Conservation (phyloP, 1,140 invertebrate genomes). For the Zaprionus inermis region DNA sequence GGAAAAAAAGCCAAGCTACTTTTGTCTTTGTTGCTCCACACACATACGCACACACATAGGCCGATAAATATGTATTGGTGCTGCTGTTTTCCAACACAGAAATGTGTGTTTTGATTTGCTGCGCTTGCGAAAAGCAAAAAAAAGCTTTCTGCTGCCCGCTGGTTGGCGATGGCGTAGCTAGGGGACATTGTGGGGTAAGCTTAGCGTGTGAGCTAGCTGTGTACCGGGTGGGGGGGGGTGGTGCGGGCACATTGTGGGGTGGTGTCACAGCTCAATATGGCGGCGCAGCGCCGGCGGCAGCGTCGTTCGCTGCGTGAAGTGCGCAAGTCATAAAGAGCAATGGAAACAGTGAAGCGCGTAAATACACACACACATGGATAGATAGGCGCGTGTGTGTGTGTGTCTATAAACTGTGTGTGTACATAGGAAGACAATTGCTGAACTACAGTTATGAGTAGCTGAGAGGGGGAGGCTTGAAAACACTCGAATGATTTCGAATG, state of each 20-base stretch:
- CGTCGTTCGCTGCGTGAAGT: slow-evolving; percentile 64
- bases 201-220: neutral
- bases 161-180: slow-evolving; percentile 52
- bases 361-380: slow-evolving; percentile 1
- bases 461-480: neutral
- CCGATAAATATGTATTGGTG: slow-evolving; percentile 17
- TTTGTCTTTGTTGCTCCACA: slow-evolving; percentile 58
- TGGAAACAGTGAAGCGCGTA: slow-evolving; percentile 23
- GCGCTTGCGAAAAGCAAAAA: slow-evolving; percentile 69
- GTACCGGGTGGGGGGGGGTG: slow-evolving; percentile 3
- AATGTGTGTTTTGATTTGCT: slow-evolving; percentile 83
- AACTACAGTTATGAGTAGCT: slow-evolving; percentile 49
- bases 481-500: slow-evolving; percentile 37
- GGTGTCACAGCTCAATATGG: slow-evolving; percentile 62
- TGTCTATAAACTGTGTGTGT: slow-evolving; percentile 31
- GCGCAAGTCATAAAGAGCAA: slow-evolving; percentile 63
- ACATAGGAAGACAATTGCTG: slow-evolving; percentile 72
- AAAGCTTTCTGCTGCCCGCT: slow-evolving; percentile 67
- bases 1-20: slow-evolving; percentile 45
- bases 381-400: slow-evolving; percentile 1
- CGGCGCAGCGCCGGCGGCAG: slow-evolving; percentile 56
- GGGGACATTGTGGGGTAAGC: neutral
- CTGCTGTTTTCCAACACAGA: slow-evolving; percentile 53
- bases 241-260: neutral
- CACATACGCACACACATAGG: slow-evolving; percentile 18